Percentiles rank a stretch among this genome's conserved stretches.
phyloP scores from a whole-genome alignment of 2,797 vertebrate species.

The Anolis apletophallus region DNA sequence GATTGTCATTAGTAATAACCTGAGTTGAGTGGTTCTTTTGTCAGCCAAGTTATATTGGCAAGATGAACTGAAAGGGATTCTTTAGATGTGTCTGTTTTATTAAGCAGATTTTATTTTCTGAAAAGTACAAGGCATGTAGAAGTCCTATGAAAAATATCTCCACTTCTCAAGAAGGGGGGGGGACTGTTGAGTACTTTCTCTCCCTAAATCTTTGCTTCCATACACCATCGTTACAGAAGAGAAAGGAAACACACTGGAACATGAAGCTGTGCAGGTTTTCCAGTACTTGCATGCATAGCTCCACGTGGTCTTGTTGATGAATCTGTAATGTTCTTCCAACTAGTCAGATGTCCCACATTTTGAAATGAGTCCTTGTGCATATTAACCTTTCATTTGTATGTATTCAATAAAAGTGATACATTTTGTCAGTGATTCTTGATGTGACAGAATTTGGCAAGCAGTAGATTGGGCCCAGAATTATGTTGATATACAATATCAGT shows the following conservation, averaged over 20 bases:
- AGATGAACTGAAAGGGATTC: not conserved
- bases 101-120: conserved; percentile 16
- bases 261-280: not conserved
- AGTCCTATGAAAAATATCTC: not conserved
- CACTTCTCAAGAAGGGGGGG: not conserved
- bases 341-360: not conserved
- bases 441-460: too few relatives aligned
- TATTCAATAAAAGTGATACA: too few relatives aligned
- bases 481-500: too few relatives aligned
- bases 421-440: too few relatives aligned
- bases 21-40: not conserved
- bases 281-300: not conserved
- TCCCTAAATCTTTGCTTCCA: not conserved
- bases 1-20: not conserved
- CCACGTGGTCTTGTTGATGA: not conserved
- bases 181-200: not conserved
- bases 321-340: not conserved
- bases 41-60: not conserved
- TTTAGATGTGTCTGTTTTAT: conserved; percentile 5
- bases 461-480: too few relatives aligned
- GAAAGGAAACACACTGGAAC: not conserved
- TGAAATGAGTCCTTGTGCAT: conserved; percentile 22
- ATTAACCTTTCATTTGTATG: too few relatives aligned
- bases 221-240: not conserved
- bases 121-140: not conserved